phyloP scores from a whole-genome alignment of 2,888 invertebrate species.

The Drosophila koepferae region DNA sequence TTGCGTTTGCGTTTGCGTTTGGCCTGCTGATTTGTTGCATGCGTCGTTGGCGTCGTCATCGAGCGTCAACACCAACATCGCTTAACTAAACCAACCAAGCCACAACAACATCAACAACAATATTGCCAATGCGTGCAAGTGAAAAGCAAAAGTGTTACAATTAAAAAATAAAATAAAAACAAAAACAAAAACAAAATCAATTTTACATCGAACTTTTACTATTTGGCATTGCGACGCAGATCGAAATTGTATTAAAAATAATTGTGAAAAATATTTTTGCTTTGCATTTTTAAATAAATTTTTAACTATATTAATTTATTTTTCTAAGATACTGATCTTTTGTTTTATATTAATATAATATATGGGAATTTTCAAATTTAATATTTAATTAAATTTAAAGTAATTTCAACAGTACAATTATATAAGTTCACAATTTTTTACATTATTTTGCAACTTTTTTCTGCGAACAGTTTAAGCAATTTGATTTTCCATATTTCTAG shows the following conservation, averaged over 20 bases:
- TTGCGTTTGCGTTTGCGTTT: slow-evolving; percentile 62
- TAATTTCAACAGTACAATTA: neutral
- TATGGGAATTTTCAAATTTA: neutral
- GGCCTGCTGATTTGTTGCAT: slow-evolving; percentile 78
- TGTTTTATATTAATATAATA: neutral
- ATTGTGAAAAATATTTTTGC: neutral
- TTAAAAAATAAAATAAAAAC: slow-evolving; percentile 35
- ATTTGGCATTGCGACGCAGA: neutral
- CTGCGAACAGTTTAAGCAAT: neutral
- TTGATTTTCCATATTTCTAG: neutral
- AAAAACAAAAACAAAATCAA: slow-evolving; percentile 23
- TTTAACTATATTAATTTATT: no score
- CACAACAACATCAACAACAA: slow-evolving; percentile 33
- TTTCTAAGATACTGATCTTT: no score
- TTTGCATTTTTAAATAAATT: neutral
- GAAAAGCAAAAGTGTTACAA: slow-evolving; percentile 71
- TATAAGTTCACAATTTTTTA: neutral
- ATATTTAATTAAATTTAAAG: neutral
- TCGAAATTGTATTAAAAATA: neutral
- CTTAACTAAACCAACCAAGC: slow-evolving; percentile 44
- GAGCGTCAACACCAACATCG: slow-evolving; percentile 55
- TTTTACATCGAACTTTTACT: slow-evolving; percentile 37
- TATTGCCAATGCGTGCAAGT: slow-evolving; percentile 58
- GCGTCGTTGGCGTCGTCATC: slow-evolving; percentile 69
- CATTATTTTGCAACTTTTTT: neutral